Base-by-base conservation (phyloP, 1,140 invertebrate species). In the Cyclina sinensis region DNA sequence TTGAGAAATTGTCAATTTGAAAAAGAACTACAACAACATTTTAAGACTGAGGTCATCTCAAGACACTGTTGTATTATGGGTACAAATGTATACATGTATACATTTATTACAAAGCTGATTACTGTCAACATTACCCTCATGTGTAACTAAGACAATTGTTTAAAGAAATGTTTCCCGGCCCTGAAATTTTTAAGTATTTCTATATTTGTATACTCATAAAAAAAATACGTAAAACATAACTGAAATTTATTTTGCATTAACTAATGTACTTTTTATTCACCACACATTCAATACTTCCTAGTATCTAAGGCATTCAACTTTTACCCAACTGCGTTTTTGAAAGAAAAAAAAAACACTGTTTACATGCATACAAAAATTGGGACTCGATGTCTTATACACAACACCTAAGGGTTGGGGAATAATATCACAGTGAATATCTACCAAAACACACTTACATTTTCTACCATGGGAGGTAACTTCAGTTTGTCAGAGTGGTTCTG, bases 381-480 rank as follows among this genome's bases (percentile, higher is more conserved):
- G 39, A 46, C 18, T 27, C 39, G 48, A n/a, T 51, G 27, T 43
- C 48, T 2, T 24, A 5, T 74, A 43, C 48, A 46, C n/a, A n/a
- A 78, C 46, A 78, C 18, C n/a, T 48, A 78, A n/a, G 32, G 74
- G 37, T 2, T 18, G 21, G 14, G 32, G 65, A 70, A 70, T n/a
- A n/a, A n/a, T 37, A 37, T 27, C 35, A 27, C 74, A 30, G 43
- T 5, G 9, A 18, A 27, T 5, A 1, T 35, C 11, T 43, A 59
- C 12, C 5, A 30, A n/a, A 39, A 12, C 3, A 35, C 30, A 78
- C 84, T 76, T 78, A 86, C 84, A 86, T 76, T 78, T 27, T 86
- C 68, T 48, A 21, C 27, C 11, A 32, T 16, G 51, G 70, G 70
- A 57, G 84, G 70, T 86, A 78, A 76, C 73, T 76, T 48, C 27